Evolutionary conservation across 2,113 vertebrate species (phyloP).

Genomic region (Aleadryas rufinucha): DNA sequence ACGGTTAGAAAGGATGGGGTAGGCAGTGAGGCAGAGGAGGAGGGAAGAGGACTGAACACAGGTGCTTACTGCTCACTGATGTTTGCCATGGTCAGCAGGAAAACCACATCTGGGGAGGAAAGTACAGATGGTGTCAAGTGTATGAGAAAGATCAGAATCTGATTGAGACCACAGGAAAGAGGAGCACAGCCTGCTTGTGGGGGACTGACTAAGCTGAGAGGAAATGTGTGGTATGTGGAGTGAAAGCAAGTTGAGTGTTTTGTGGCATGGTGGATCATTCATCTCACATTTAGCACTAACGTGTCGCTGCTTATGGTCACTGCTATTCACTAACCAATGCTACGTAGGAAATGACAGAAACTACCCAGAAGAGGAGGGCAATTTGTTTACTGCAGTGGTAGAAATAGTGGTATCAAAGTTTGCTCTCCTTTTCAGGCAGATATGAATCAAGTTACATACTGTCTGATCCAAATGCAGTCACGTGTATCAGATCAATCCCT

Average conservation of each 20-base stretch:
- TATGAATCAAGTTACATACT: background rate
- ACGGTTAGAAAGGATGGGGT: background rate
- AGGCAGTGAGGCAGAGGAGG: background rate
- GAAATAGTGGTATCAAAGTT: slow-evolving; percentile 46
- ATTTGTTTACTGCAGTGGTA: slow-evolving; percentile 23
- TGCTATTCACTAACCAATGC: slow-evolving; percentile 19
- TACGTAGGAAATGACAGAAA: background rate
- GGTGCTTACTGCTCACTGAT: background rate
- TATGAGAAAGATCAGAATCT: background rate
- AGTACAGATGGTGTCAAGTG: background rate
- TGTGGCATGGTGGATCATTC: background rate
- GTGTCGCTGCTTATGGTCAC: background rate
- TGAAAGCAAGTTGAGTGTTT: background rate
- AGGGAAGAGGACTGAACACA: background rate
- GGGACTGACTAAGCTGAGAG: background rate
- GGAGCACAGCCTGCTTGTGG: background rate
- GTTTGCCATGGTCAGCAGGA: background rate
- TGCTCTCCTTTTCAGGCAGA: slow-evolving; percentile 16
- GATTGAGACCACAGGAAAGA: background rate
- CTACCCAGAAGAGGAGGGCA: slow-evolving; percentile 11
- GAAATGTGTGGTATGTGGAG: background rate
- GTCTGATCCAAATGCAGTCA: slow-evolving; percentile 2
- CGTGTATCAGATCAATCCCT: background rate
- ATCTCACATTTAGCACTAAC: background rate
- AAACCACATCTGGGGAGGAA: background rate